A percentile compares a stretch with the other conserved stretches of the same genome.
Conservation (phyloP, 1,140 invertebrate genomes). For the Drosophila guanche region DNA sequence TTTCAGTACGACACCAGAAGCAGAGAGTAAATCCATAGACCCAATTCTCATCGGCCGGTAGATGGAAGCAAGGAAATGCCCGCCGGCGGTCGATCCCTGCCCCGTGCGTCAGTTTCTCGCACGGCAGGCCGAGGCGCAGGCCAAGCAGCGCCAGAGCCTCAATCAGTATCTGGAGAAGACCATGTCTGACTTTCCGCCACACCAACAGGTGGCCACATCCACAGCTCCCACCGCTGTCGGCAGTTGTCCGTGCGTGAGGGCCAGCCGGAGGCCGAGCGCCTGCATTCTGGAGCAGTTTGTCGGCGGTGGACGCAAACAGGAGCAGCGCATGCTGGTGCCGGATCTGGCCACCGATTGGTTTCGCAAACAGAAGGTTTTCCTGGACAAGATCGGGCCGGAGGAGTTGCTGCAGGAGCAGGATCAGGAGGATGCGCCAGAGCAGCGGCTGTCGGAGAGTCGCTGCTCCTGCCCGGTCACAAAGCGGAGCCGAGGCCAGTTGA, state of each 20-base stretch:
- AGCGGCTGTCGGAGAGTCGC: too few species aligned
- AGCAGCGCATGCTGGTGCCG: conserved; percentile 62
- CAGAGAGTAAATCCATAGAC: background rate
- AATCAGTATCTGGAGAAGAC: conserved; percentile 24
- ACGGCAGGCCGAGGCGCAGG: conserved; percentile 5
- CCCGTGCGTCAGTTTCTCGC: conserved; percentile 10
- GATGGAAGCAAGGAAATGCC: too few species aligned
- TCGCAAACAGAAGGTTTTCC: conserved; percentile 61
- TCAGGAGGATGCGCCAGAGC: background rate
- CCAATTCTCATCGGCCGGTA: background rate
- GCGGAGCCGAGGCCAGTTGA: background rate
- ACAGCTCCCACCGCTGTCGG: too few species aligned
- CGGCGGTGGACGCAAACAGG: conserved; percentile 1
- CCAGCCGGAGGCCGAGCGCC: background rate
- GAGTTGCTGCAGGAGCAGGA: conserved; percentile 10
- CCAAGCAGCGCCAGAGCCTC: background rate
- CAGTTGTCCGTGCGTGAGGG: background rate
- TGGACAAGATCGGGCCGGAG: conserved; percentile 33
- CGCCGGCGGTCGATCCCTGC: too few species aligned
- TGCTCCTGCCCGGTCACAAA: too few species aligned
- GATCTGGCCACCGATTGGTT: conserved; percentile 74
- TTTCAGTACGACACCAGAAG: conserved; percentile 18
- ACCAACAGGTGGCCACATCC: background rate
- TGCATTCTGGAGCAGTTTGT: conserved; percentile 51
- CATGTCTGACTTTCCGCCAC: conserved; percentile 46